These are phyloP conservation scores for Poeciliopsis retropinna DNA, from an alignment of 2,113 vertebrate species.

Conservation along the genomic window DNA sequence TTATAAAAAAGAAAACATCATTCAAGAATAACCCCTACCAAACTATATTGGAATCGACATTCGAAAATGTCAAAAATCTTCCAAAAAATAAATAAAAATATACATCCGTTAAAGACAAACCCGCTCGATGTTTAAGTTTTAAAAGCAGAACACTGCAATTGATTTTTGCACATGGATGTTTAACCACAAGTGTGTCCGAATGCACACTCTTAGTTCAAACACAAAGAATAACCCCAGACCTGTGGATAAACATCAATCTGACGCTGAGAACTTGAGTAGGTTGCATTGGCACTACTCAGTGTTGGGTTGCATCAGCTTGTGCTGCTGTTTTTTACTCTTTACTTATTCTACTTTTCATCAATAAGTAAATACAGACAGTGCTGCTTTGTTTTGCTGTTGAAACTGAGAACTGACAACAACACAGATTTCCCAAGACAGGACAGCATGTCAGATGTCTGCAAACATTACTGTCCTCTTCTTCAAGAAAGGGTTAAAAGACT, in stretches of 20 bases:
- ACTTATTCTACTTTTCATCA: neutral
- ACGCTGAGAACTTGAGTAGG: neutral
- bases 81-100: neutral
- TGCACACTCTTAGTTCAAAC: neutral
- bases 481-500: neutral
- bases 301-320: neutral
- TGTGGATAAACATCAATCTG: neutral
- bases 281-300: neutral
- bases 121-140: neutral
- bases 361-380: too few relatives aligned
- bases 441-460: neutral
- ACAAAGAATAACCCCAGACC: neutral
- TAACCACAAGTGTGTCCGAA: neutral
- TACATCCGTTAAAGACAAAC: neutral
- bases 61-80: neutral
- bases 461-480: neutral
- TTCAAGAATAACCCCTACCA: neutral
- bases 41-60: neutral
- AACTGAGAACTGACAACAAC: too few relatives aligned
- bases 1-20: neutral
- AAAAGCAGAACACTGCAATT: neutral
- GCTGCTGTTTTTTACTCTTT: neutral
- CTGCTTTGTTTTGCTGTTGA: too few relatives aligned
- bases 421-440: too few relatives aligned
- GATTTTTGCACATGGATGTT: neutral